phyloP scores from a whole-genome alignment of 1,140 invertebrate genomes.

The Philopotamus ludificatus region DNA sequence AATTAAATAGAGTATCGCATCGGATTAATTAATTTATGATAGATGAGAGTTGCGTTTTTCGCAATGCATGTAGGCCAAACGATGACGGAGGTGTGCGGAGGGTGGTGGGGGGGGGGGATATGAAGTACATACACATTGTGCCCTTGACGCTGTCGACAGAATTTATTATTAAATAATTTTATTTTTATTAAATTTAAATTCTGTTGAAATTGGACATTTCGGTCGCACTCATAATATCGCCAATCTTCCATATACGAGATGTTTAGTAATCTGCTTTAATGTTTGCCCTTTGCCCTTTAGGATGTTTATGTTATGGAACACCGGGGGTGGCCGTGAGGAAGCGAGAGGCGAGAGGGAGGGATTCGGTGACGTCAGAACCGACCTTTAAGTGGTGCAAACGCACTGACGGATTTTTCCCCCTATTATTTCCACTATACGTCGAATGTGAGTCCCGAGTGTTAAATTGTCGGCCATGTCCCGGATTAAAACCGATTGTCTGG shows the following conservation, averaged over 20 bases:
- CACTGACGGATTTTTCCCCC: neutral
- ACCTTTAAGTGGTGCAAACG: slow-evolving; percentile 11
- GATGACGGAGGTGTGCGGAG: too few species aligned
- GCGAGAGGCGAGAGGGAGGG: too few species aligned
- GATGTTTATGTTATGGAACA: slow-evolving; percentile 23
- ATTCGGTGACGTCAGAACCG: slow-evolving; percentile 16
- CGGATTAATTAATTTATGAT: too few species aligned
- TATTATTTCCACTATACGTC: neutral
- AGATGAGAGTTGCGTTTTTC: too few species aligned
- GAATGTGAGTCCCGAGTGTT: neutral
- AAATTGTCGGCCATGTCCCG: too few species aligned
- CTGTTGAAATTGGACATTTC: neutral
- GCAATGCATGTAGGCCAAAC: too few species aligned
- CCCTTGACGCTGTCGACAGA: too few species aligned
- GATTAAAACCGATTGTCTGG: too few species aligned
- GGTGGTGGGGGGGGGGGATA: too few species aligned
- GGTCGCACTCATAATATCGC: neutral
- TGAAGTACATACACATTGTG: too few species aligned
- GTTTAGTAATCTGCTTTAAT: slow-evolving; percentile 14
- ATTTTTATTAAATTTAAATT: neutral
- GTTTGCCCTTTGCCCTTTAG: slow-evolving; percentile 14
- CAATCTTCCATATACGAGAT: neutral
- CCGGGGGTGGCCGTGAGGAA: neutral
- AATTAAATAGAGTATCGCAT: too few species aligned
- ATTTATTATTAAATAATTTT: too few species aligned